phyloP scores from a whole-genome alignment of 2,797 vertebrate species.

The Enteromius viviparus region DNA sequence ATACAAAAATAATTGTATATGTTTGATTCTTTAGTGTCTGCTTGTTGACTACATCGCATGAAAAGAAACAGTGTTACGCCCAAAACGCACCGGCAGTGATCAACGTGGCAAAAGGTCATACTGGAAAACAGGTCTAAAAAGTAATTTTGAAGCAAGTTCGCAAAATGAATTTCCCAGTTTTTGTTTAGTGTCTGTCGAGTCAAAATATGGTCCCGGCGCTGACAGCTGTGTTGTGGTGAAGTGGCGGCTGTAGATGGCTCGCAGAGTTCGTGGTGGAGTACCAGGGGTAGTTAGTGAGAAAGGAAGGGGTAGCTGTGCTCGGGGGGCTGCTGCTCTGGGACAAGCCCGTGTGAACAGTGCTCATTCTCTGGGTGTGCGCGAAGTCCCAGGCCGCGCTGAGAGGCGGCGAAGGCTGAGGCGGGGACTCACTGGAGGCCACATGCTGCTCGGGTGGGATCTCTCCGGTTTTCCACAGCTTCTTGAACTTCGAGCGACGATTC shows the following conservation, averaged over 20 bases:
- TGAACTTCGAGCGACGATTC: conserved; percentile 96
- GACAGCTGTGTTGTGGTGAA: conserved; percentile 82
- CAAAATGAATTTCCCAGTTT: conserved; percentile 65
- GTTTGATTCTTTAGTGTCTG: conserved; percentile 54
- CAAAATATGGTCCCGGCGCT: conserved; percentile 91
- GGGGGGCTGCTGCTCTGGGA: conserved; percentile 85
- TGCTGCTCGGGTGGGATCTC: conserved; percentile 89
- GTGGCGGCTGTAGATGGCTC: conserved; percentile 85
- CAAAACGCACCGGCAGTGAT: conserved; percentile 53
- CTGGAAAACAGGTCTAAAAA: conserved; percentile 27
- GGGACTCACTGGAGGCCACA: conserved; percentile 84
- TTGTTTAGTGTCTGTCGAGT: conserved; percentile 66
- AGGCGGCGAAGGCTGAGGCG: conserved; percentile 85
- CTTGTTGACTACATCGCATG: conserved; percentile 41
- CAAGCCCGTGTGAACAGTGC: conserved; percentile 75
- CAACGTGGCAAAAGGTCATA: conserved; percentile 53
- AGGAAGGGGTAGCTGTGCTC: conserved; percentile 81
- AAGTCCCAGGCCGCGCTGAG: conserved; percentile 89
- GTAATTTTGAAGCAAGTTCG: conserved; percentile 37
- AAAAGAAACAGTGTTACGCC: conserved; percentile 44
- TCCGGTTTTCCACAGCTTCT: conserved; percentile 97
- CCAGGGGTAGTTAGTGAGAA: conserved; percentile 94
- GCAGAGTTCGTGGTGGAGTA: conserved; percentile 85
- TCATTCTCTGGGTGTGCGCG: conserved; percentile 84
- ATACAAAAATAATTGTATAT: conserved; percentile 82